Base-by-base conservation (phyloP, 1,140 invertebrate species). In the Sarcophaga peregrina region DNA sequence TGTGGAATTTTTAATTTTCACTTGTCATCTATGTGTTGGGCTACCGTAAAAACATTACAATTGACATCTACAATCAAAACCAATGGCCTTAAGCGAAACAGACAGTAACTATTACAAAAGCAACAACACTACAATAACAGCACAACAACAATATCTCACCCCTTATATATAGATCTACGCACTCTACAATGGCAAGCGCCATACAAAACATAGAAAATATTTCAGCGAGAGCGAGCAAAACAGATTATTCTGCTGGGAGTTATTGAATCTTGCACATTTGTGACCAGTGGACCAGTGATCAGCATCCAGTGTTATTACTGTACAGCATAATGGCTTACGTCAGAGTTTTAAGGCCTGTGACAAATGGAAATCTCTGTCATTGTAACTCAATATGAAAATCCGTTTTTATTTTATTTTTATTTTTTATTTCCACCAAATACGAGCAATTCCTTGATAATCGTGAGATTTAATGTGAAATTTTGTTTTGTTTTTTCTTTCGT, bases 41-140 rank as follows among this genome's bases (percentile, higher is more conserved):
- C 62, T 25, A 72, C 1, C 25, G 25, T 37, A 37, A 37, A 37
- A n/a, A 13, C 54, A 58, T 58, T 58, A 10, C 74, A 48, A 76
- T 76, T 8, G 73, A 74, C 73, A 76, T n/a, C 46, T 17, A 47
- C 74, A 76, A 76, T 76, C 74, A 76, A 76, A 76, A 15, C n/a
- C 46, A 76, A 76, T 76, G 74, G 46, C 15, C 46, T 7, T 15
- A 47, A 48, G n/a, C 13, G 54, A 58, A 58, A 15, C 15, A 13
- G n/a, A 58, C 54, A 58, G 2, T n/a, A 58, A 58, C 54, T n/a
- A 58, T n/a, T n/a, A 58, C 11, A 58, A 58, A 10, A 58, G 13
- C 5, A 8, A 37, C 25, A 58, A 58, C 13, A 8, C 50, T 13
- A 58, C 11, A 58, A 58, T 10, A 58, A 58, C n/a, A 58, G 15